Evolutionary conservation across 2,888 invertebrate genomes (phyloP), one percentile per base, ranked within the genome.

Genomic region (Melanostoma scalare): DNA sequence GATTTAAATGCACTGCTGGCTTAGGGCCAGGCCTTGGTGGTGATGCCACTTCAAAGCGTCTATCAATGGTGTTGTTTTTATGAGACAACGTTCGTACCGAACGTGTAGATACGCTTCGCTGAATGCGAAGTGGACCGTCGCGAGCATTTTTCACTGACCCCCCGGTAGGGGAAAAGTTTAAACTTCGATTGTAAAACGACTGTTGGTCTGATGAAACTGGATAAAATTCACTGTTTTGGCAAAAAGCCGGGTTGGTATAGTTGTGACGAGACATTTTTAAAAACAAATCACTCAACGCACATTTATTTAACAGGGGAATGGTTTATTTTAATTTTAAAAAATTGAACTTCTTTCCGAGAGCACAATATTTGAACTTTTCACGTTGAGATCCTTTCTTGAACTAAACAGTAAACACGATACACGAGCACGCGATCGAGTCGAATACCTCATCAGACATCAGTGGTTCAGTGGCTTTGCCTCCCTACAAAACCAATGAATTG

Each of bases 171-270:
- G 63, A 75, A 65, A 89, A 87, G 79, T 88, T 89, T 52, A 89
- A 77, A 76, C 90, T 90, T 38, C 89, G 89, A 86, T 90, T 90
- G 80, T 90, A 90, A 6, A 89, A 87, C 4, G 89, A 85, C 56
- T 90, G 89, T 3, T 88, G 87, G 56, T 86, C 85, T 86, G 85
- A 92, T 87, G 86, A 91, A 89, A 86, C 87, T 73, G 91, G 91
- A 86, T 92, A 92, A 86, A 92, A 94, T 88, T 96, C 96, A 89
- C 96, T 96, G 90, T 95, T 94, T 36, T 94, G 94, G 89, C 95
- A 95, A 89, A 96, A 96, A 0, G 96, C 96, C 68, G 96, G 96
- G 89, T 96, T 96, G 4, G 95, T 94, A 88, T 96, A 96, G 87
- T 95, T 91, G 77, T 91, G 91, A 69, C 89, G 88, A 33, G 91